These are phyloP conservation scores for Apodemia duryi DNA, from an alignment of 2,888 invertebrate species.

Conservation along the genomic window DNA sequence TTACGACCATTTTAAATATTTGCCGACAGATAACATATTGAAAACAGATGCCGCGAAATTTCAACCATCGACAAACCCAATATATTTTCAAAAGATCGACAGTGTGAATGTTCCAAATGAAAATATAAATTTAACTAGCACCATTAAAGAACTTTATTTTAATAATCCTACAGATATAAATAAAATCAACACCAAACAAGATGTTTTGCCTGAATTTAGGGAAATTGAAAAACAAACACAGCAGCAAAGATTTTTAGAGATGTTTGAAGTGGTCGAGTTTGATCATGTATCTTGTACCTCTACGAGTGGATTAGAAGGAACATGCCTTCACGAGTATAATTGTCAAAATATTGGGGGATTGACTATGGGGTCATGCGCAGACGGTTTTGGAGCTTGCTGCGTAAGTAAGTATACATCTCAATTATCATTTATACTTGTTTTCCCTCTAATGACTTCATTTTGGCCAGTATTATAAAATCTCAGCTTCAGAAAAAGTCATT, in stretches of 20 bases:
- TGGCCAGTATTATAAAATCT: too few relatives aligned
- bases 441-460: neutral
- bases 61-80: constrained; percentile 1
- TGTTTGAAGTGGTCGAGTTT: constrained; percentile 86
- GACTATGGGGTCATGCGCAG: constrained; percentile 83
- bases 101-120: neutral
- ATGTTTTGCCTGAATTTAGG: constrained; percentile 12
- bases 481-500: too few relatives aligned
- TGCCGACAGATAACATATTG: neutral
- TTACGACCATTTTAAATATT: neutral
- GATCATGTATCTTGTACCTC: constrained; percentile 81
- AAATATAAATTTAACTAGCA: neutral
- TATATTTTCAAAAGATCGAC: neutral
- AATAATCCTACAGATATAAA: neutral
- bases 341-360: constrained; percentile 82
- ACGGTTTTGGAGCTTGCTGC: constrained; percentile 87
- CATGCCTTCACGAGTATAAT: constrained; percentile 83
- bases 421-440: neutral
- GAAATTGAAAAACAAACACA: constrained; percentile 4
- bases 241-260: constrained; percentile 76
- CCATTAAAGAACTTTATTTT: neutral
- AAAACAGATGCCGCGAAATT: neutral
- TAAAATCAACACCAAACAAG: constrained; percentile 35
- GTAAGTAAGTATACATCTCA: constrained; percentile 79
- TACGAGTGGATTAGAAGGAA: constrained; percentile 81